A percentile compares a stretch with the other conserved stretches of the same genome.
Evolutionary conservation across 2,888 invertebrate species (phyloP).

Genomic region (Dendrolimus pini): DNA sequence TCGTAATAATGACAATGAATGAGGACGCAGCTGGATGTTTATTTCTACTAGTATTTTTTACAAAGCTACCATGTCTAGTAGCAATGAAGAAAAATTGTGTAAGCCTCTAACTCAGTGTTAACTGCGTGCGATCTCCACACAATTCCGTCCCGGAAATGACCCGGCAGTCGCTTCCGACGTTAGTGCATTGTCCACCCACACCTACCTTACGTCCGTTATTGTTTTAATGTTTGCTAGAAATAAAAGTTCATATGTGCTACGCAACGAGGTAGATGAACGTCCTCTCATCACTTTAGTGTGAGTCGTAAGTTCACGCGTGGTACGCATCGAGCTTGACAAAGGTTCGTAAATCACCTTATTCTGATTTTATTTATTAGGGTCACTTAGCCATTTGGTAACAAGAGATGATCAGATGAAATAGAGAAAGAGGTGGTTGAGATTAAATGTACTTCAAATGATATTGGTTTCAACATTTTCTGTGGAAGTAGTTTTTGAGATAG

Average conservation of each 20-base stretch:
- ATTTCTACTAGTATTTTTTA: background rate
- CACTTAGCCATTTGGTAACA: too few species aligned
- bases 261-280: background rate
- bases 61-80: background rate
- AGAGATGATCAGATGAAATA: too few species aligned
- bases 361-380: too few species aligned
- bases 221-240: background rate
- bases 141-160: slow-evolving; percentile 34
- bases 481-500: too few species aligned
- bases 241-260: background rate
- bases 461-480: too few species aligned
- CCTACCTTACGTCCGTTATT: background rate
- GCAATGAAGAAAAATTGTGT: background rate
- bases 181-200: slow-evolving; percentile 30
- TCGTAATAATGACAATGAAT: too few species aligned
- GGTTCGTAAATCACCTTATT: too few species aligned
- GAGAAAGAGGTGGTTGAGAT: too few species aligned
- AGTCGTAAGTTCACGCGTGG: too few species aligned
- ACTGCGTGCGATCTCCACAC: slow-evolving; percentile 12
- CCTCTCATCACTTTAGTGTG: too few species aligned
- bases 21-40: background rate
- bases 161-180: slow-evolving; percentile 28
- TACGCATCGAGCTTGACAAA: too few species aligned
- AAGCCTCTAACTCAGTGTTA: background rate
- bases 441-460: too few species aligned